These are phyloP conservation scores for Diploptera punctata DNA, from an alignment of 2,888 invertebrate species.

Conservation along the genomic window DNA sequence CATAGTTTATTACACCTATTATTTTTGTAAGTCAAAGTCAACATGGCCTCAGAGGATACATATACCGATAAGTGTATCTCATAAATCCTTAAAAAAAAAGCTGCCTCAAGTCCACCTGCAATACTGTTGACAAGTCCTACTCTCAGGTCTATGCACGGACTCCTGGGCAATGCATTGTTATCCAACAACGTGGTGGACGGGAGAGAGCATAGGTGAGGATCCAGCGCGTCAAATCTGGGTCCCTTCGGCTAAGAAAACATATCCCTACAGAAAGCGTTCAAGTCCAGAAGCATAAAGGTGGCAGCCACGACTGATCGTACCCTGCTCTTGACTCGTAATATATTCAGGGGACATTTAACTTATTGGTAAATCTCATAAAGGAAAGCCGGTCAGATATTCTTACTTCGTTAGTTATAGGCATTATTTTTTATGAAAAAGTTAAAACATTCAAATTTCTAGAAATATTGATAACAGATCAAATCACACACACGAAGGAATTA, in stretches of 20 bases:
- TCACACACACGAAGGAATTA: no score
- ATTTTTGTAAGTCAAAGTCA: no score
- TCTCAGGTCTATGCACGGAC: background rate
- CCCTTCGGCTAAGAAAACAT: background rate
- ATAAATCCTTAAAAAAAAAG: background rate
- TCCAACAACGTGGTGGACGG: background rate
- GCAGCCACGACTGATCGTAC: background rate
- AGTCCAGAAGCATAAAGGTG: background rate
- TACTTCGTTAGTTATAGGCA: no score
- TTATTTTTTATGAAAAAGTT: no score
- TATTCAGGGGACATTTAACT: no score
- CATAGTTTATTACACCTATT: no score
- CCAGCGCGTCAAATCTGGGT: background rate
- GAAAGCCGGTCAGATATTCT: no score
- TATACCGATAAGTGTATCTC: background rate
- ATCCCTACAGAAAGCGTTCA: background rate
- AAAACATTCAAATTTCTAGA: no score
- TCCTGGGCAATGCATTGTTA: background rate
- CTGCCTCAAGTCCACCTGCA: background rate
- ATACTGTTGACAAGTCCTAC: background rate
- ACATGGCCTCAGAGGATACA: background rate
- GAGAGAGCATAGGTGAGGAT: background rate
- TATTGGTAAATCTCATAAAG: no score
- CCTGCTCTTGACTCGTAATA: background rate
- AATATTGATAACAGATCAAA: no score